Percentiles rank a stretch among this genome's conserved stretches.
These are phyloP conservation scores for Hephaestus fuliginosus DNA, from an alignment of 2,797 vertebrate species.

Conservation along the genomic window DNA sequence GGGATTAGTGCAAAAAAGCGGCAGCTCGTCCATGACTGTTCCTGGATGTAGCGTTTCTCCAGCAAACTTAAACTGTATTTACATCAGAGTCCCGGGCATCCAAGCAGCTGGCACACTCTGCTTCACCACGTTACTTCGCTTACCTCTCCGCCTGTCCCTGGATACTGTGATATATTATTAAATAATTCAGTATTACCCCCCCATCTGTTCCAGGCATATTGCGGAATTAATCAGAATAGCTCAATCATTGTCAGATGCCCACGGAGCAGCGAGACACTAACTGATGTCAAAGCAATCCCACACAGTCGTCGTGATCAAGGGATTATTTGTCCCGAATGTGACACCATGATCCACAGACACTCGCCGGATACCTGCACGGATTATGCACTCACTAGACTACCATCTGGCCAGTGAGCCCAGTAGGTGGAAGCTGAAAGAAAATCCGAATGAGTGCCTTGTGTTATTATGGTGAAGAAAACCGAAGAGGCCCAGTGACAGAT, in stretches of 20 bases:
- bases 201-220: slow-evolving; percentile 71
- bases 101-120: slow-evolving; percentile 30
- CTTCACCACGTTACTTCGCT: slow-evolving; percentile 22
- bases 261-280: slow-evolving; percentile 29
- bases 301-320: slow-evolving; percentile 34
- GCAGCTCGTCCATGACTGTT: background rate
- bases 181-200: slow-evolving; percentile 54
- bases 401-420: slow-evolving; percentile 31
- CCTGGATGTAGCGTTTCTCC: background rate
- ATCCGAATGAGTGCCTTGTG: background rate
- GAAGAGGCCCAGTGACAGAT: background rate
- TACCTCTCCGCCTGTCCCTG: slow-evolving; percentile 33
- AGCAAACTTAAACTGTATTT: slow-evolving; percentile 22
- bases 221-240: slow-evolving; percentile 56
- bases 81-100: slow-evolving; percentile 21
- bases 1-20: background rate
- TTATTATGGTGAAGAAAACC: background rate
- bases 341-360: slow-evolving; percentile 6
- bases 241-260: slow-evolving; percentile 58
- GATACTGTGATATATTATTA: slow-evolving; percentile 54
- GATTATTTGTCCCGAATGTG: slow-evolving; percentile 54
- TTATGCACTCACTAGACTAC: slow-evolving; percentile 16
- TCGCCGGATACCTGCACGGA: slow-evolving; percentile 27
- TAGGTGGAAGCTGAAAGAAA: background rate
- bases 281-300: slow-evolving; percentile 40